Evolutionary conservation across 2,113 vertebrate species (phyloP), one percentile per base, ranked within the genome.

Genomic region (Indri indri): DNA sequence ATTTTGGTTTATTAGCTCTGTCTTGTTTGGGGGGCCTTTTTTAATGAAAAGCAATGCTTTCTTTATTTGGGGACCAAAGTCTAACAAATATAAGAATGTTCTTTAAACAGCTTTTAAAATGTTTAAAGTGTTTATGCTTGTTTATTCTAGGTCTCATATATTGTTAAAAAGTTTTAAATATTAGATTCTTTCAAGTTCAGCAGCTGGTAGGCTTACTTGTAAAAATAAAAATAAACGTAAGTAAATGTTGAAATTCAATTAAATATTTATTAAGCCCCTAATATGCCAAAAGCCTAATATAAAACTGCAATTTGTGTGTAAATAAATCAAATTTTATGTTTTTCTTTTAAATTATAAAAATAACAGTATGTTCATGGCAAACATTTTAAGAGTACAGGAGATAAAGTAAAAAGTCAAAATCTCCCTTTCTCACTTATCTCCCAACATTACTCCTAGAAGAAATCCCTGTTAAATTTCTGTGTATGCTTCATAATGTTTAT

Each of bases 191-290:
- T 97, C 68, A 96, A 97, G 87, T 90, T 80, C 80, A 95, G 70
- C 79, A 96, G 77, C 68, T 97, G 83, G 74, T 96, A 95, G 23
- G 25, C 12, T 91, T 42, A 66, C 70, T 66, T 97, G 50, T 96
- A 96, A 97, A 96, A 92, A 87, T 47, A 95, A 92, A 96, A 95
- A 70, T 89, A 93, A 93, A 77, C 16, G 10, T 59, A 94, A 79
- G 34, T 86, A 86, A 94, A 97, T 93, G 90, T 34, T 96, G 18
- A 93, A 79, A 93, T 59, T 83, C 70, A 89, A 90, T 71, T 84
- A 95, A 96, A 84, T 92, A 94, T 91, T 92, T 96, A 91, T 93
- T 87, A 85, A 89, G 40, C 4, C 13, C 52, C 59, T 66, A 96
- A 97, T 81, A 92, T 79, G 76, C 17, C 76, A 93, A 91, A 96